Percentiles rank a stretch among this genome's conserved stretches.
Evolutionary conservation across 2,888 invertebrate species (phyloP).

Genomic region (Mantis religiosa): DNA sequence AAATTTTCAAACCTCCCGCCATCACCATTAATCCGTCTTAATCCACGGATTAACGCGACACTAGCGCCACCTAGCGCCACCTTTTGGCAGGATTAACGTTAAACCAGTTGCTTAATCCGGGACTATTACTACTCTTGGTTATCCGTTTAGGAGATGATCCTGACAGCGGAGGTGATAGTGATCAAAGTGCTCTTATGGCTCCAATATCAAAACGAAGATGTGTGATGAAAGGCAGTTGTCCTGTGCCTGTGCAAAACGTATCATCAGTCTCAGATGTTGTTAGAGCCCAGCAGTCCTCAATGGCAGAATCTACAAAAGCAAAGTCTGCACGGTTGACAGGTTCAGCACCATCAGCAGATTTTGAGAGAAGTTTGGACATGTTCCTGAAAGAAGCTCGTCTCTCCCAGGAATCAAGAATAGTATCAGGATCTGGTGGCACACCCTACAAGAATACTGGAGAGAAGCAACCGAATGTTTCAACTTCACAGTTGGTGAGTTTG

Average conservation of each 20-base stretch:
- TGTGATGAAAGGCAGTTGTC: neutral
- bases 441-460: neutral
- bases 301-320: neutral
- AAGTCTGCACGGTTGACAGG: neutral
- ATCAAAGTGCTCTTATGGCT: neutral
- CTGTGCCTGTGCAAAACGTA: neutral
- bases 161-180: conserved; percentile 4
- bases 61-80: too few relatives aligned
- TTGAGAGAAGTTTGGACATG: conserved; percentile 42
- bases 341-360: conserved; percentile 36
- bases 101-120: too few relatives aligned
- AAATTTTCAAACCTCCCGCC: too few relatives aligned
- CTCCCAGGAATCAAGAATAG: neutral
- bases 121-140: too few relatives aligned
- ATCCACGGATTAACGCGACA: too few relatives aligned
- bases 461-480: neutral
- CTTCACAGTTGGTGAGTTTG: conserved; percentile 34
- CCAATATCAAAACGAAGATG: conserved; percentile 6
- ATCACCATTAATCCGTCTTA: too few relatives aligned
- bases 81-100: too few relatives aligned
- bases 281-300: neutral
- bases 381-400: conserved; percentile 40
- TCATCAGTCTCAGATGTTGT: neutral
- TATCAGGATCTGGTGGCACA: conserved; percentile 22
- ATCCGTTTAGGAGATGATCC: conserved; percentile 13